Evolutionary conservation across 2,888 invertebrate genomes (phyloP), one percentile per base, ranked within the genome.

Genomic region (Cryptocephalus moraei): DNA sequence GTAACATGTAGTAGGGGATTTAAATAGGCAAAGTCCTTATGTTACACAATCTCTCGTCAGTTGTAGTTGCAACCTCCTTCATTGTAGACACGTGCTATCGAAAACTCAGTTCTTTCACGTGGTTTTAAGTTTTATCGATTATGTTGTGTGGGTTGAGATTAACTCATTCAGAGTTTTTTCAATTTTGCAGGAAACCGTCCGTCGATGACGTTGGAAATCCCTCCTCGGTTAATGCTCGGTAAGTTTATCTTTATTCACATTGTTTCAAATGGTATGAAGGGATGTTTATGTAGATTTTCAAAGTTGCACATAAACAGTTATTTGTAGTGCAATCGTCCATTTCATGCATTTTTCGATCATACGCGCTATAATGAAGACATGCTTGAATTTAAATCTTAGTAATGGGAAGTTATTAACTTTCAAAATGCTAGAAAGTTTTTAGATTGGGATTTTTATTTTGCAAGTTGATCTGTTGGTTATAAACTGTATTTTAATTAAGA

Each of bases 141-240:
- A 68, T 67, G 68, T 54, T 69, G 59, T 68, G 64, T 59, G 62
- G 63, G 55, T 54, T 68, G 49, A 56, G 55, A 32, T 13, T 54
- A 12, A 40, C 58, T 53, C 63, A 63, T 62, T 59, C 65, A 64
- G 65, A 68, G 56, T 60, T 62, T 58, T 62, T 64, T 61, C 66
- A 66, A 72, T 74, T 68, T 84, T 82, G 67, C 82, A 87, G 82
- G 78, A 90, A 89, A 75, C 88, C 89, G 61, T 80, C 88, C 54
- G 86, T 88, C 73, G 89, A 89, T 73, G 88, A 88, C 67, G 86
- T 87, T 64, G 84, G 84, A 56, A 88, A 86, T 66, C 82, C 88
- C 47, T 82, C 87, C 54, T 88, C 89, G 59, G 88, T 88, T 64
- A 89, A 89, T 74, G 85, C 86, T 67, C 87, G 89, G 89, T 89